Base-by-base conservation (phyloP, 2,888 invertebrate species). In the Sinhomidia bicolor region DNA sequence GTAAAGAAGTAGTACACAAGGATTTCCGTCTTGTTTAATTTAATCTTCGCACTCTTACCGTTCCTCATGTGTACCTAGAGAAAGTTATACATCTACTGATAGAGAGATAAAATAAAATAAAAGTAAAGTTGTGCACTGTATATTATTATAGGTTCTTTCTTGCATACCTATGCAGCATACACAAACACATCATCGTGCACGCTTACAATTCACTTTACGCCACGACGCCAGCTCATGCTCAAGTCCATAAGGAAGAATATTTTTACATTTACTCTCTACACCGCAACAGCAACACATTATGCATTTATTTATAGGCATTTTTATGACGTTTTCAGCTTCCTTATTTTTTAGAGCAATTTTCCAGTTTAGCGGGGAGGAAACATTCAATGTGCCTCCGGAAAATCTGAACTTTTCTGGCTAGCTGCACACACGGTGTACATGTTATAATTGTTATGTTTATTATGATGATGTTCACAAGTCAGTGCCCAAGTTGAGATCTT, bases 11-110 rank as follows among this genome's bases (percentile, higher is more conserved):
- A 20, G 41, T 32, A 44, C 44, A 17, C 32, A 78, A 57, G 78
- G 78, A 78, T 78, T 78, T 54, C 17, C 78, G 57, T 78, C 78
- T 54, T 32, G 57, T 78, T 78, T 78, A 78, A 78, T 78, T 78
- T 78, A 78, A 78, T 78, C 78, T 78, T 74, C 74, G 17, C 47
- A 74, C 74, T 44, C 47, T 78, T 36, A 78, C 78, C 78, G 51
- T 51, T 32, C 26, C 3, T 26, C n/a, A n/a, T n/a, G n/a, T n/a
- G n/a, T 74, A 74, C 44, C 20, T 60, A 60, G 29, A 36, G 36
- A 36, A 36, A 36, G 36, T 32, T 36, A 14, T 65, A 17, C n/a
- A n/a, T n/a, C n/a, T n/a, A n/a, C n/a, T n/a, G n/a, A n/a, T n/a
- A n/a, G n/a, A n/a, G n/a, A 65, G 36, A 65, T n/a, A 44, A 47